A percentile compares a stretch with the other conserved stretches of the same genome.
These are phyloP conservation scores for Paraplagusia blochii DNA, from an alignment of 2,113 vertebrate species.

Conservation along the genomic window DNA sequence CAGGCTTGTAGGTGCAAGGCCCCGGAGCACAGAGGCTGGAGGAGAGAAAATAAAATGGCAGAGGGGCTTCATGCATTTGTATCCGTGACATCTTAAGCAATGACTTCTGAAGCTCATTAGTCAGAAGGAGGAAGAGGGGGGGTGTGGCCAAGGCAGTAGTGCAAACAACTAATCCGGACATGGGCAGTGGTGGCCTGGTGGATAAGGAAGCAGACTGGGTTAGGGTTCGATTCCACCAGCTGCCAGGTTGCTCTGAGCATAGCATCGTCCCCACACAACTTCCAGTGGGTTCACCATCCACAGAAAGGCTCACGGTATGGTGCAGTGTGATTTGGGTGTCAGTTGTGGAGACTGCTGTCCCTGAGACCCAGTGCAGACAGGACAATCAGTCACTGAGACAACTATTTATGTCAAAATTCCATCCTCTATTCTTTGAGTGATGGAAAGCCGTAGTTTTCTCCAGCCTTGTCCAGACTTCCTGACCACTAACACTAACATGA, in stretches of 20 bases:
- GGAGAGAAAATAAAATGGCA: conserved; percentile 49
- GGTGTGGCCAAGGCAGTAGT: conserved; percentile 28
- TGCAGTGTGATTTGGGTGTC: no score
- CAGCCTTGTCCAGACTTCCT: not conserved
- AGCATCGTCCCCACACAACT: no score
- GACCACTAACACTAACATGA: not conserved
- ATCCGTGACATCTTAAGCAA: conserved; percentile 49
- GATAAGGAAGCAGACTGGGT: no score
- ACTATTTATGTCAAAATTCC: no score
- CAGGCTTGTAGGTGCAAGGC: conserved; percentile 74
- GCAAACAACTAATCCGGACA: conserved; percentile 16
- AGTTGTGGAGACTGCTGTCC: no score
- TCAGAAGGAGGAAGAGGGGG: conserved; percentile 22
- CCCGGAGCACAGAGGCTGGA: conserved; percentile 22
- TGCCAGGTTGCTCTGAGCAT: no score
- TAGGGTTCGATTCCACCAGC: no score
- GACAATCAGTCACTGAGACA: not conserved
- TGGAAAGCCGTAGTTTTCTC: not conserved
- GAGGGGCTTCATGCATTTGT: conserved; percentile 63
- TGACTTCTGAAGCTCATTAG: conserved; percentile 49
- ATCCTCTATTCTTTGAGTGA: no score
- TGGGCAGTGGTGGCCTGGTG: no score
- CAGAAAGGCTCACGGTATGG: no score
- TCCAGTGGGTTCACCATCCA: no score
- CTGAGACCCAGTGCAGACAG: no score